phyloP scores from a whole-genome alignment of 2,797 vertebrate species.

The Arctocebus calabarensis region DNA sequence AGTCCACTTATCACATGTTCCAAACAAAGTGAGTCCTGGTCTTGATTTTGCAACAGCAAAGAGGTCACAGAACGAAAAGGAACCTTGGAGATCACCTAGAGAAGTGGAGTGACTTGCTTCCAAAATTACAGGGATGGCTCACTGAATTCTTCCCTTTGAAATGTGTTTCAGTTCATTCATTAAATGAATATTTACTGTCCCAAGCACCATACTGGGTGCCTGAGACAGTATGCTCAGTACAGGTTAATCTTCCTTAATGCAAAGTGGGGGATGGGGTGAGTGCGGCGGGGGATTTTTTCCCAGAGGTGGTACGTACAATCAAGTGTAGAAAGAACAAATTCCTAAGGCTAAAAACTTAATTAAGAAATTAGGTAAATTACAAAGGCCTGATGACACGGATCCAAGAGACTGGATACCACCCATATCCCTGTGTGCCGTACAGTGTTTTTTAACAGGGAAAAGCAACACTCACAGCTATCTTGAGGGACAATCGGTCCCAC shows the following conservation, averaged over 20 bases:
- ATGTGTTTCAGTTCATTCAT: constrained; percentile 63
- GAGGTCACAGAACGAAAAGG: constrained; percentile 44
- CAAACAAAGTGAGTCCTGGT: constrained; percentile 14
- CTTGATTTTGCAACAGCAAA: constrained; percentile 41
- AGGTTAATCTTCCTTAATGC: neutral
- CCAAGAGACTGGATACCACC: neutral
- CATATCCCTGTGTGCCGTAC: too few species aligned
- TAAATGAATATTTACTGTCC: constrained; percentile 23
- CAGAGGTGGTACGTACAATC: neutral
- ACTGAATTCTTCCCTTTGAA: constrained; percentile 52
- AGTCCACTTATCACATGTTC: neutral
- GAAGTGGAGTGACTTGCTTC: constrained; percentile 49
- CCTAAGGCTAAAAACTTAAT: neutral
- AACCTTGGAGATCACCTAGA: constrained; percentile 38
- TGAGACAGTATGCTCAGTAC: neutral
- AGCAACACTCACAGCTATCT: neutral
- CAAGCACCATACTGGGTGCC: neutral
- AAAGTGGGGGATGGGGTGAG: neutral
- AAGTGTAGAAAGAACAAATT: neutral
- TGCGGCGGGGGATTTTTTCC: neutral
- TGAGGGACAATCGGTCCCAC: neutral
- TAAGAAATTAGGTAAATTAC: neutral
- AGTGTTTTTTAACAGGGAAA: neutral
- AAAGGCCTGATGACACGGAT: neutral
- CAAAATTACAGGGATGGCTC: constrained; percentile 68